A percentile compares a stretch with the other conserved stretches of the same genome.
Conservation (phyloP, 2,797 vertebrate genomes). For the Taeniopygia guttata region DNA sequence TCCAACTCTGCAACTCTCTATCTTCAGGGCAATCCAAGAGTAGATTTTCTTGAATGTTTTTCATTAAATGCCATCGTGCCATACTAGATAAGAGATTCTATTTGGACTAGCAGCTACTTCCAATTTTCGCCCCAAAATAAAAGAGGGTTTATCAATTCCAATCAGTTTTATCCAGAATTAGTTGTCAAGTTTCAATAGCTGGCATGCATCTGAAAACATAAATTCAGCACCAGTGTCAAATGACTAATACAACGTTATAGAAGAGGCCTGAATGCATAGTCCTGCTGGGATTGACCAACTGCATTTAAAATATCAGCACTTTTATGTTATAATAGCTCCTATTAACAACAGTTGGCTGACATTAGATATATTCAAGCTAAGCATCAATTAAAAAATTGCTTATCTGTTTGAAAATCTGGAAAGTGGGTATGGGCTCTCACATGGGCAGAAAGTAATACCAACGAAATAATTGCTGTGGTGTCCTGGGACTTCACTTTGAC, state of each 20-base stretch:
- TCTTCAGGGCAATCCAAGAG: slow-evolving; percentile 71
- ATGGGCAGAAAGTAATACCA: slow-evolving; percentile 59
- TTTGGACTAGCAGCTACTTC: slow-evolving; percentile 78
- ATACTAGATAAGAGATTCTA: slow-evolving; percentile 78
- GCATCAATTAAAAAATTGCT: slow-evolving; percentile 76
- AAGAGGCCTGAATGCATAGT: slow-evolving; percentile 30
- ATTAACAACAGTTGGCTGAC: slow-evolving; percentile 76
- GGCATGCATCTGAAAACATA: slow-evolving; percentile 74
- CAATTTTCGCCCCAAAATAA: slow-evolving; percentile 72
- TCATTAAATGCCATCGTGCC: slow-evolving; percentile 74
- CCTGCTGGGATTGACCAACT: slow-evolving; percentile 56
- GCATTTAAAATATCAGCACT: slow-evolving; percentile 71
- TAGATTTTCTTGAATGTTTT: slow-evolving; percentile 74
- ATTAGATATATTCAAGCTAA: slow-evolving; percentile 66
- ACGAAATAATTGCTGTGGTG: slow-evolving; percentile 64
- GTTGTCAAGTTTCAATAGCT: slow-evolving; percentile 79
- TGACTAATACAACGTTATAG: slow-evolving; percentile 65
- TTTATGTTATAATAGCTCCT: slow-evolving; percentile 65
- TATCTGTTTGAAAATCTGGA: slow-evolving; percentile 65
- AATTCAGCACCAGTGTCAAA: slow-evolving; percentile 65
- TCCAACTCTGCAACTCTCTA: slow-evolving; percentile 55
- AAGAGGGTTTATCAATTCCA: slow-evolving; percentile 77
- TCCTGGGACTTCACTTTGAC: slow-evolving; percentile 68
- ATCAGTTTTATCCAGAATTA: slow-evolving; percentile 79
- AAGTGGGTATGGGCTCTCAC: slow-evolving; percentile 59